Evolutionary conservation across 2,113 vertebrate species (phyloP).

Genomic region (Smithornis capensis): DNA sequence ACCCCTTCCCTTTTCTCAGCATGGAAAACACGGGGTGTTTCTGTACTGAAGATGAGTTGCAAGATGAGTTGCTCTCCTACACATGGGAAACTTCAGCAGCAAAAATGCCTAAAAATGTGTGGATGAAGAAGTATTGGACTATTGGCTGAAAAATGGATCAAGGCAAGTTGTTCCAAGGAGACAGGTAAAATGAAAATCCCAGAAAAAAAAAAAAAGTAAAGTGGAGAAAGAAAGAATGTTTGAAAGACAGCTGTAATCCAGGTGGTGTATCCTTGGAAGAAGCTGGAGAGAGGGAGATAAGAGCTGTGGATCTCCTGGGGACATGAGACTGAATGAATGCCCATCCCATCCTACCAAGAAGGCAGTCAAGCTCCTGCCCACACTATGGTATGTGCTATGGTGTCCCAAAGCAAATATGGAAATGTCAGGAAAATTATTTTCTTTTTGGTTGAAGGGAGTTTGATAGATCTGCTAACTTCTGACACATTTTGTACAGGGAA

Average conservation of each 20-base stretch:
- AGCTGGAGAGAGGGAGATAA: background rate
- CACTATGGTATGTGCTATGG: background rate
- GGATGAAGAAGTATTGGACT: background rate
- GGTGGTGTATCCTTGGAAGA: background rate
- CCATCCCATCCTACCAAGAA: background rate
- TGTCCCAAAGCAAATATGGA: background rate
- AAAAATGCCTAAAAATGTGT: background rate
- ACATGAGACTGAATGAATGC: fast-evolving
- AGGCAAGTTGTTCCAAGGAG: background rate
- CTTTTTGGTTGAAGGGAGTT: background rate
- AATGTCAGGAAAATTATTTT: background rate
- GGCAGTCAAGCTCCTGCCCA: background rate
- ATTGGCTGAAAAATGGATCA: background rate
- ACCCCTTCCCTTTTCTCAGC: background rate
- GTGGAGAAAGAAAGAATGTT: background rate
- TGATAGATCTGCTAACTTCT: background rate
- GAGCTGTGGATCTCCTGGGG: background rate
- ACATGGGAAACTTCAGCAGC: background rate
- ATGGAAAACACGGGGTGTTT: background rate
- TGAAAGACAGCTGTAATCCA: background rate
- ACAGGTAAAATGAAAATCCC: background rate
- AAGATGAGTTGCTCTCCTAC: background rate
- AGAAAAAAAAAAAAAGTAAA: background rate
- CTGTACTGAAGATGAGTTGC: background rate
- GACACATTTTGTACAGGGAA: background rate